Conservation (phyloP, 2,113 vertebrate species). For the Gasterosteus nipponicus region DNA sequence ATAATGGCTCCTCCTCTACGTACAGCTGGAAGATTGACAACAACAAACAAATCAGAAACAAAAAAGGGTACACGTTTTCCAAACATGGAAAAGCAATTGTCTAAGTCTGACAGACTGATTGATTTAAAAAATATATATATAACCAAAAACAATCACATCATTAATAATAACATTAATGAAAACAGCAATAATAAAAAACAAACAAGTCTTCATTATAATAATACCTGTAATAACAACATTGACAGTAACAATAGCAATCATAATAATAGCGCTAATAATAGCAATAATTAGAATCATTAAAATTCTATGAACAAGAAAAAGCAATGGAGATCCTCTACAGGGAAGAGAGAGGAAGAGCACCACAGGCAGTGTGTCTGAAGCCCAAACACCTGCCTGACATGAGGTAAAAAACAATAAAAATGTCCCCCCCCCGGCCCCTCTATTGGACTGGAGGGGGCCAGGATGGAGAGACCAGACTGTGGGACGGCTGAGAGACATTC, state of each 20-base stretch:
- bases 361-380: slow-evolving; percentile 81
- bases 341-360: slow-evolving; percentile 83
- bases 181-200: slow-evolving; percentile 79
- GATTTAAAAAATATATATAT: slow-evolving; percentile 74
- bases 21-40: slow-evolving; percentile 65
- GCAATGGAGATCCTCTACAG: slow-evolving; percentile 81
- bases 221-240: slow-evolving; percentile 87
- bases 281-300: slow-evolving; percentile 84
- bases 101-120: slow-evolving; percentile 67
- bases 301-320: slow-evolving; percentile 85
- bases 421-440: slow-evolving; percentile 67
- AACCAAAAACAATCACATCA: slow-evolving; percentile 77
- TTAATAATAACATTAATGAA: slow-evolving; percentile 82
- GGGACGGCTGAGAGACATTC: slow-evolving; percentile 66
- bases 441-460: slow-evolving; percentile 59
- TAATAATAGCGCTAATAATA: slow-evolving; percentile 86
- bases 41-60: slow-evolving; percentile 39
- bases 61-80: slow-evolving; percentile 64
- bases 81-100: slow-evolving; percentile 72
- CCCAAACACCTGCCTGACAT: slow-evolving; percentile 85
- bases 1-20: slow-evolving; percentile 65
- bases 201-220: slow-evolving; percentile 84
- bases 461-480: slow-evolving; percentile 67
- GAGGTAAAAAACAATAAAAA: slow-evolving; percentile 85
- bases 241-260: slow-evolving; percentile 86